Conservation (phyloP, 2,797 vertebrate species). For the Graptemys geographica region DNA sequence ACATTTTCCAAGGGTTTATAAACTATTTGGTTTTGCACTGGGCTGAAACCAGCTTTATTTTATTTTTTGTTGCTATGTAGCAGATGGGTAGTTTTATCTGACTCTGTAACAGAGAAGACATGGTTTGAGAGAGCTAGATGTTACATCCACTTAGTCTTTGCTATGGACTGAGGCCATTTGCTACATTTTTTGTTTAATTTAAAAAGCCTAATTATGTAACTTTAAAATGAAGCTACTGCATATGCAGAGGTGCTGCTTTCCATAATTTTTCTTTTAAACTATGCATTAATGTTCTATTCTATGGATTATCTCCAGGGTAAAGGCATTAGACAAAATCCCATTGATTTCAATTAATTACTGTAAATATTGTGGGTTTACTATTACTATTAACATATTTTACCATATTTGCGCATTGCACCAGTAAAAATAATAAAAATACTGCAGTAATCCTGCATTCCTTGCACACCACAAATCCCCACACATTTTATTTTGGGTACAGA, state of each 20-base stretch:
- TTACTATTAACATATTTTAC: slow-evolving; percentile 55
- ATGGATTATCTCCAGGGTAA: slow-evolving; percentile 69
- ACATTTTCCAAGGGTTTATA: slow-evolving; percentile 15
- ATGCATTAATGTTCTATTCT: slow-evolving; percentile 64
- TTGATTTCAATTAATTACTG: slow-evolving; percentile 57
- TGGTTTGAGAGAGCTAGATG: slow-evolving; percentile 23
- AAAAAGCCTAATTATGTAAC: slow-evolving; percentile 68
- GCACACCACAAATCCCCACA: neutral
- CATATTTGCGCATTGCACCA: slow-evolving; percentile 65
- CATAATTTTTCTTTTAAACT: slow-evolving; percentile 60
- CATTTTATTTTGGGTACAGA: neutral
- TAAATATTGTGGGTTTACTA: slow-evolving; percentile 60
- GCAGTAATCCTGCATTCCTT: neutral
- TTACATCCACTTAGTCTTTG: neutral
- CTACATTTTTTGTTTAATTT: slow-evolving; percentile 48
- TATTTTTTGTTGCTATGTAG: neutral
- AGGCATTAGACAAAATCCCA: slow-evolving; percentile 53
- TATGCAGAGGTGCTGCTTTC: slow-evolving; percentile 67
- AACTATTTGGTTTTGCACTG: slow-evolving; percentile 2
- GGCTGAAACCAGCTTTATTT: slow-evolving; percentile 1
- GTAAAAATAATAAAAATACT: neutral
- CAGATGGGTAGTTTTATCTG: neutral
- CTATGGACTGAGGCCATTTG: slow-evolving; percentile 44
- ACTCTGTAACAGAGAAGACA: neutral
- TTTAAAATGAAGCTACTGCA: slow-evolving; percentile 64